Percentiles rank a stretch among this genome's conserved stretches.
Evolutionary conservation across 2,113 vertebrate genomes (phyloP).

Genomic region (Climacteris rufus): DNA sequence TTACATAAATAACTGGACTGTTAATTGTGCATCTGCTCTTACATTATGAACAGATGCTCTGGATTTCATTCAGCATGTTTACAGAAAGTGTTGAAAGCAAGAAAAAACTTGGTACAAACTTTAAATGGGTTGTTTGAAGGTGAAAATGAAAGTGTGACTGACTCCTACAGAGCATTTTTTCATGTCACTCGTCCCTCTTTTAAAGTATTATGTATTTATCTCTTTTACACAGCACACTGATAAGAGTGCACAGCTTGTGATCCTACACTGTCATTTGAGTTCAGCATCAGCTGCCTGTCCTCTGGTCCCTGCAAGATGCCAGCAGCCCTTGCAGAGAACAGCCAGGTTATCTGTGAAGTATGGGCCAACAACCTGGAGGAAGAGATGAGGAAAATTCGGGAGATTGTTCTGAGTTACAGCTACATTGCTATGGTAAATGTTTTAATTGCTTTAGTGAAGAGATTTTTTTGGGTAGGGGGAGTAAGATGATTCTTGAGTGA

Average conservation of each 20-base stretch:
- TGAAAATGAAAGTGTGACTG: background rate
- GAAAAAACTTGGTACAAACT: background rate
- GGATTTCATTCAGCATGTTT: accelerated
- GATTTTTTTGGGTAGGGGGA: background rate
- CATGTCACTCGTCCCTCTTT: background rate
- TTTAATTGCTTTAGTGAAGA: background rate
- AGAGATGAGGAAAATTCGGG: slow-evolving; percentile 96
- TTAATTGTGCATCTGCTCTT: background rate
- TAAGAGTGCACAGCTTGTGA: background rate
- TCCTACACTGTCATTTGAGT: background rate
- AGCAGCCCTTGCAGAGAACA: slow-evolving; percentile 93
- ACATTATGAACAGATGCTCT: background rate
- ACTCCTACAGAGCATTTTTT: background rate
- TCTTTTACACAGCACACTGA: background rate
- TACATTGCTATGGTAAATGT: slow-evolving; percentile 93
- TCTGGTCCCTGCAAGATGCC: slow-evolving; percentile 84
- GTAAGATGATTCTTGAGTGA: background rate
- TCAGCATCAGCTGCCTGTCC: background rate
- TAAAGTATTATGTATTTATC: background rate
- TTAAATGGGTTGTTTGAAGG: background rate
- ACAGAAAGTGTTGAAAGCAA: background rate
- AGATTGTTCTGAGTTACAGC: slow-evolving; percentile 94
- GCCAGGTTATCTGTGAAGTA: slow-evolving; percentile 98
- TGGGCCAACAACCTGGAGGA: slow-evolving; percentile 98
- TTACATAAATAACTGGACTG: background rate